phyloP scores from a whole-genome alignment of 2,797 vertebrate species.

The Enteromius fasciolatus region DNA sequence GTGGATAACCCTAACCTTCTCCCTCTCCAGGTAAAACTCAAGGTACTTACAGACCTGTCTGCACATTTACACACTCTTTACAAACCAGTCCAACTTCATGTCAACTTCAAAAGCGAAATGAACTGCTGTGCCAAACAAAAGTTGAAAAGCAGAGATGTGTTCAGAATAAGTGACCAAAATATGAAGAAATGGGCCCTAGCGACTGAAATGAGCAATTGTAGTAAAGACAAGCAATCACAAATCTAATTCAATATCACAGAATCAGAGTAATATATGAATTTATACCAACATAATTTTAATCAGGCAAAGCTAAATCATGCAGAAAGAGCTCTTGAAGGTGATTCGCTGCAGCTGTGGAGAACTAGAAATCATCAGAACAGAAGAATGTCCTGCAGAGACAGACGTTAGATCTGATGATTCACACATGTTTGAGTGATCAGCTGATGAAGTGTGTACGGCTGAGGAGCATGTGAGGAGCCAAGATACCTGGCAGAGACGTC shows the following conservation, averaged over 20 bases:
- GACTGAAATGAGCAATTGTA: background rate
- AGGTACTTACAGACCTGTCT: no score
- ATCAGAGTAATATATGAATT: background rate
- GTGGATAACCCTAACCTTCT: background rate
- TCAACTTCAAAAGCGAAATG: background rate
- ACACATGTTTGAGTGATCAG: background rate
- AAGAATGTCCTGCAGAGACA: background rate
- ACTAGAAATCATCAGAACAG: background rate
- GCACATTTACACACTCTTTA: background rate
- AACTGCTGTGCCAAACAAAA: background rate
- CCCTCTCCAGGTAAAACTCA: no score
- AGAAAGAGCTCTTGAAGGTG: background rate
- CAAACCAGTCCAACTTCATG: no score
- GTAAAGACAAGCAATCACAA: background rate
- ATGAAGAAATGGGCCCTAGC: background rate
- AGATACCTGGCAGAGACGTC: constrained; percentile 93
- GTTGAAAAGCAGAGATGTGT: background rate
- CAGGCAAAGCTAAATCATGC: background rate
- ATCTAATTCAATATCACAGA: background rate
- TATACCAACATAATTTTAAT: background rate
- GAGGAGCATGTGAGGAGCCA: background rate
- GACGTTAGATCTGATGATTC: background rate
- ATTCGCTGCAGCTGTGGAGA: background rate
- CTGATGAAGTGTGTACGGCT: no score
- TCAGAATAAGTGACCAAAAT: background rate